Percentiles rank a stretch among this genome's conserved stretches.
These are phyloP conservation scores for Calliopsis andreniformis DNA, from an alignment of 1,140 invertebrate genomes.

Conservation along the genomic window DNA sequence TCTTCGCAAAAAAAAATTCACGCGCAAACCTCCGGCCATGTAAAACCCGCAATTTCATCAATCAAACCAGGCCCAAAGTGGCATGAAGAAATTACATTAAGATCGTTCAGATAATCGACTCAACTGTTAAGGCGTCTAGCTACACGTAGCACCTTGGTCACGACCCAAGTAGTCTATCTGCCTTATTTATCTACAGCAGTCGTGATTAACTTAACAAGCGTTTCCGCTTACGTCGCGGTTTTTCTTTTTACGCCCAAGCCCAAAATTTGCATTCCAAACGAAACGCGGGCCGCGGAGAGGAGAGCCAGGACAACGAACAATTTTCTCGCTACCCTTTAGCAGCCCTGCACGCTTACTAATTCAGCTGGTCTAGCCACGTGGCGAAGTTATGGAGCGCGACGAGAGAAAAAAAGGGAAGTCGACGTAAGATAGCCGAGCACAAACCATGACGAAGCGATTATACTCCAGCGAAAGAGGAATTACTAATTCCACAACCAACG, in stretches of 20 bases:
- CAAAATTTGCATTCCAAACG: slow-evolving; percentile 28
- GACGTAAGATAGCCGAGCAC: neutral
- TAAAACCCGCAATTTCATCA: no score
- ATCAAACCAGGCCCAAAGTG: neutral
- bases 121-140: neutral
- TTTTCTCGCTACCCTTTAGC: neutral
- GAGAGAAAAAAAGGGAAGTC: neutral
- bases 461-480: neutral
- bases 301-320: neutral
- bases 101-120: slow-evolving; percentile 11
- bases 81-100: neutral
- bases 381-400: neutral
- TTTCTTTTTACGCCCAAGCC: neutral
- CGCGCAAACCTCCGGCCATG: no score
- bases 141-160: neutral
- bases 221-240: neutral
- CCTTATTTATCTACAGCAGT: slow-evolving; percentile 21
- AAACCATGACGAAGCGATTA: neutral
- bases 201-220: slow-evolving; percentile 15
- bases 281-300: neutral
- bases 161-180: neutral
- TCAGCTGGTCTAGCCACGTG: neutral
- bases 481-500: neutral
- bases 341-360: neutral
- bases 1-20: no score